phyloP scores from a whole-genome alignment of 2,888 invertebrate genomes.

The Sinhomidia bicolor region DNA sequence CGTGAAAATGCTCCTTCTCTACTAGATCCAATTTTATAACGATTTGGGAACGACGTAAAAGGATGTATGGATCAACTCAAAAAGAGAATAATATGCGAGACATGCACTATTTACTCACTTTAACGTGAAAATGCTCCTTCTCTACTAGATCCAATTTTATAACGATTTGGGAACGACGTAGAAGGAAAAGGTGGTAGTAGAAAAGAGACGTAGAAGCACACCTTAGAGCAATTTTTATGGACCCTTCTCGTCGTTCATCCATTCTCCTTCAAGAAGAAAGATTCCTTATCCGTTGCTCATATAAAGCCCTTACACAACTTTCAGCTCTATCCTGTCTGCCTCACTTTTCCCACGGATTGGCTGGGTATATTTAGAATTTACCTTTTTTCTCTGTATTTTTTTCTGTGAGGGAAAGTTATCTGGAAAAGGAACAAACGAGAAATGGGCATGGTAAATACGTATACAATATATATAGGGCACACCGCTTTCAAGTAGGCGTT shows the following conservation, averaged over 20 bases:
- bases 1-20: constrained; percentile 11
- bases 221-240: constrained; percentile 39
- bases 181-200: background rate
- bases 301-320: constrained; percentile 23
- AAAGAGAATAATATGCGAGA: constrained; percentile 11
- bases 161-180: constrained; percentile 3
- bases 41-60: background rate
- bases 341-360: background rate
- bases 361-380: constrained; percentile 42
- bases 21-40: constrained; percentile 20
- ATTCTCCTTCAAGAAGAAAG: constrained; percentile 12
- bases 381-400: background rate
- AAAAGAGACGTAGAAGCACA: constrained; percentile 16
- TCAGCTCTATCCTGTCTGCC: background rate
- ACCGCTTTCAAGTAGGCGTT: constrained; percentile 41
- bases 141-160: constrained; percentile 17
- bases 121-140: constrained; percentile 12
- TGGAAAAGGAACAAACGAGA: constrained; percentile 5
- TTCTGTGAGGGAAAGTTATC: background rate
- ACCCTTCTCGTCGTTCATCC: constrained; percentile 17
- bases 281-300: background rate
- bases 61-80: constrained; percentile 26
- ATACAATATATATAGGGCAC: constrained; percentile 10
- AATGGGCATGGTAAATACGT: background rate
- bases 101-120: constrained; percentile 40